A percentile compares a stretch with the other conserved stretches of the same genome.
phyloP scores from a whole-genome alignment of 2,797 vertebrate genomes.

The Pogoniulus pusillus region DNA sequence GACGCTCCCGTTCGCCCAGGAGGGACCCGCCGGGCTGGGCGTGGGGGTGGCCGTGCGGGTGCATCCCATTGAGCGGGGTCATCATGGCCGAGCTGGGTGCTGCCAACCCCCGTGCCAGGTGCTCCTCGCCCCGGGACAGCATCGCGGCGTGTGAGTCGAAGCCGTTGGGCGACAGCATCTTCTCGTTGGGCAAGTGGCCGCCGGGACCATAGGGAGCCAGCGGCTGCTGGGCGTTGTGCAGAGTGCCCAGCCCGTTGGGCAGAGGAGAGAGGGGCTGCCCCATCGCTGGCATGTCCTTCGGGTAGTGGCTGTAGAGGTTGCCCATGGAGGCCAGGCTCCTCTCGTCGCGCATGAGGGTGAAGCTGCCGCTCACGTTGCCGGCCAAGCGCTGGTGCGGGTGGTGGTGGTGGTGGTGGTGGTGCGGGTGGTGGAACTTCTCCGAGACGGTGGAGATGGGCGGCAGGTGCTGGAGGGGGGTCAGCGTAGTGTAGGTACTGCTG shows the following conservation, averaged over 20 bases:
- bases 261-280: slow-evolving; percentile 91
- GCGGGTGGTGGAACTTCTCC: slow-evolving; percentile 91
- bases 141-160: slow-evolving; percentile 94
- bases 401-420: slow-evolving; percentile 84
- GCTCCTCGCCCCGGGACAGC: slow-evolving; percentile 90
- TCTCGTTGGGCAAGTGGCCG: slow-evolving; percentile 90
- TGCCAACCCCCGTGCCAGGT: slow-evolving; percentile 87
- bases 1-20: slow-evolving; percentile 88
- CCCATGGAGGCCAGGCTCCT: slow-evolving; percentile 91
- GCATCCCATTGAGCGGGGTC: slow-evolving; percentile 87
- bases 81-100: slow-evolving; percentile 87
- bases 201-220: slow-evolving; percentile 90
- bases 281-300: slow-evolving; percentile 94
- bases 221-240: slow-evolving; percentile 88
- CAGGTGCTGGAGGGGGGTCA: slow-evolving; percentile 95
- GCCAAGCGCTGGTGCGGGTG: slow-evolving; percentile 88
- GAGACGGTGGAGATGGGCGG: slow-evolving; percentile 93
- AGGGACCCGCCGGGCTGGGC: slow-evolving; percentile 81
- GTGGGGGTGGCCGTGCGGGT: slow-evolving; percentile 86
- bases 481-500: slow-evolving; percentile 93
- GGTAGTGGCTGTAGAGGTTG: slow-evolving; percentile 93
- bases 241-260: slow-evolving; percentile 88
- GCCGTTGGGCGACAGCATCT: slow-evolving; percentile 90
- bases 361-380: slow-evolving; percentile 93
- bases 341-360: slow-evolving; percentile 94